These are phyloP conservation scores for Drosophila lacicola DNA, from an alignment of 2,888 invertebrate species.

Conservation along the genomic window DNA sequence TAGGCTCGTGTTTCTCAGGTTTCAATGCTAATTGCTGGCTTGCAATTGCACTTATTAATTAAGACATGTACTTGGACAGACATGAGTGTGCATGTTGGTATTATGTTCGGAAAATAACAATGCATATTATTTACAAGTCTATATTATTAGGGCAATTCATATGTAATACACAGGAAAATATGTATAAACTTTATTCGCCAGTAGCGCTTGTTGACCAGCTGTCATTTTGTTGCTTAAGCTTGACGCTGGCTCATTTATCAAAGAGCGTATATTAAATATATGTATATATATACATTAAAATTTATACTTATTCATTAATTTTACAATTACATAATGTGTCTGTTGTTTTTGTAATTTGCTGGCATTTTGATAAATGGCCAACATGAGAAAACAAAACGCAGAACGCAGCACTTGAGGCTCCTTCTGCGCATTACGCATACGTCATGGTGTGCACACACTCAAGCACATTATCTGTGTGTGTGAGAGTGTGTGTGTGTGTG, in stretches of 20 bases:
- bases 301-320: conserved; percentile 40
- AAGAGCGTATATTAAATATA: background rate
- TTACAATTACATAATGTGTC: conserved; percentile 47
- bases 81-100: no score
- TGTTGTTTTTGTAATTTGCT: conserved; percentile 1
- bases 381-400: conserved; percentile 14
- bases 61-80: no score
- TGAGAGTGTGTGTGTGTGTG: no score
- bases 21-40: background rate
- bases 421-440: conserved; percentile 44
- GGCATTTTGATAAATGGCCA: conserved; percentile 54
- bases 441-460: conserved; percentile 26
- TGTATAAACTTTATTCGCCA: background rate
- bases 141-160: no score
- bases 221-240: background rate
- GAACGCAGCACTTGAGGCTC: conserved; percentile 9
- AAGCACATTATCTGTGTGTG: background rate
- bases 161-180: background rate
- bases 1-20: no score
- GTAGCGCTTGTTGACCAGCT: background rate
- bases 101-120: no score
- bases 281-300: background rate
- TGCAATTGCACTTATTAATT: no score
- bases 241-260: conserved; percentile 4
- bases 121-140: no score